Evolutionary conservation across 2,113 vertebrate genomes (phyloP).

Genomic region (Chloroceryle aenea): DNA sequence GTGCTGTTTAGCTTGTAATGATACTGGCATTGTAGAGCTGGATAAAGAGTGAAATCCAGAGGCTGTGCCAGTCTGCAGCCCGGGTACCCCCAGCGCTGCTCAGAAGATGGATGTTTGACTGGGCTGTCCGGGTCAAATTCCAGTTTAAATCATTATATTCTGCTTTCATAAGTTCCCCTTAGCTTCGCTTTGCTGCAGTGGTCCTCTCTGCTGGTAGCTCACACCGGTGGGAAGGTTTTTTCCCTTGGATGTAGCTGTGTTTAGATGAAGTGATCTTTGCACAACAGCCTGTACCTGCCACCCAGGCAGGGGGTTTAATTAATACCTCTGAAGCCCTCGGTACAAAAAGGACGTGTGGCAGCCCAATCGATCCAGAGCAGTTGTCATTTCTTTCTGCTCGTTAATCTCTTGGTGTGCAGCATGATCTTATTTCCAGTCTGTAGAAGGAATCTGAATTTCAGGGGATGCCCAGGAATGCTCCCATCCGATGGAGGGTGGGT

Average conservation of each 20-base stretch:
- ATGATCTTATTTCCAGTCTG: not conserved
- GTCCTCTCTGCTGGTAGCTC: not conserved
- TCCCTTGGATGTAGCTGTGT: not conserved
- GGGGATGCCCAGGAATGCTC: not conserved
- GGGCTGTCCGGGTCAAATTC: not conserved
- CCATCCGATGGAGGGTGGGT: not conserved
- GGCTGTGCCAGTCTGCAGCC: not conserved
- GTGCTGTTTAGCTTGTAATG: not conserved
- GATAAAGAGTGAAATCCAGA: not conserved
- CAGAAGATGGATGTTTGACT: not conserved
- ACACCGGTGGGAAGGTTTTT: not conserved
- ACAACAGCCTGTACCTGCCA: not conserved
- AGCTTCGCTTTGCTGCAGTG: not conserved
- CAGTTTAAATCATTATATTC: not conserved
- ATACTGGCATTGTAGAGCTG: not conserved
- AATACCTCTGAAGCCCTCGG: not conserved
- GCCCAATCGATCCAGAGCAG: not conserved
- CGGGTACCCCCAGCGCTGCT: not conserved
- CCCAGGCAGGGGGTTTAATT: not conserved
- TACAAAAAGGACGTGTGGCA: not conserved
- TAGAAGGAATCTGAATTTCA: not conserved
- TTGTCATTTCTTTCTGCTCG: not conserved
- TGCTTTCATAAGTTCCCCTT: not conserved
- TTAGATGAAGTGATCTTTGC: not conserved
- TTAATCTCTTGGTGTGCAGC: not conserved